Base-by-base conservation (phyloP, 2,888 invertebrate genomes). In the Latrodectus hesperus region DNA sequence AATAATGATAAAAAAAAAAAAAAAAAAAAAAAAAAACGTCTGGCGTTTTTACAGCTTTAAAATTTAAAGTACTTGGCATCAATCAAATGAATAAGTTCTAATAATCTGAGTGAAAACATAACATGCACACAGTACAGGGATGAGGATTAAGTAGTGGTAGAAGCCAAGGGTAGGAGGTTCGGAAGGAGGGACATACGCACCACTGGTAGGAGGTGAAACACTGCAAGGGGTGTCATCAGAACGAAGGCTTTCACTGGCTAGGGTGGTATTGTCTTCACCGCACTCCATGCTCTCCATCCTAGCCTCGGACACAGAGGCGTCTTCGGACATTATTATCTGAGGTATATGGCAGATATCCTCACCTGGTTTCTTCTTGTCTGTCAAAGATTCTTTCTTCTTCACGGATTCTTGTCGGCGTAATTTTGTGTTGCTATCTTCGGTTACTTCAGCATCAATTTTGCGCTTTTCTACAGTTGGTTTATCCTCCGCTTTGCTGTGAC, bases 161-260 rank as follows among this genome's bases (percentile, higher is more conserved):
- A 53, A 79, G 49, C 71, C 68, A 49, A 51, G 38, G 22, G 73
- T 64, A 60, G 78, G 64, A 74, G 83, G 74, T 22, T 78, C 78
- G 83, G 88, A 88, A 88, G 81, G 81, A 55, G 73, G 78, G 60
- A 79, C 75, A 88, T 88, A 88, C 88, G 88, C 83, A 88, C 88
- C 88, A 88, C 77, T 77, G 72, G 65, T 84, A 74, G 84, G 83
- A 14, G 88, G 80, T 16, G 88, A 78, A 52, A 79, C 14, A 52
- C 79, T 82, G 14, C 4, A 60, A 60, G 60, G 60, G 22, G 51
- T 55, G 53, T 78, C 83, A 68, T 76, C 83, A 9, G 88, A 84
- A 5, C 80, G 83, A n/a, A 88, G 55, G 22, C 88, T 88, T 49
- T 78, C 88, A 65, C 88, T 84, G 9, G 80, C 88, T 49, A 88